Evolutionary conservation across 2,888 invertebrate species (phyloP).

Genomic region (Agrotis segetum): DNA sequence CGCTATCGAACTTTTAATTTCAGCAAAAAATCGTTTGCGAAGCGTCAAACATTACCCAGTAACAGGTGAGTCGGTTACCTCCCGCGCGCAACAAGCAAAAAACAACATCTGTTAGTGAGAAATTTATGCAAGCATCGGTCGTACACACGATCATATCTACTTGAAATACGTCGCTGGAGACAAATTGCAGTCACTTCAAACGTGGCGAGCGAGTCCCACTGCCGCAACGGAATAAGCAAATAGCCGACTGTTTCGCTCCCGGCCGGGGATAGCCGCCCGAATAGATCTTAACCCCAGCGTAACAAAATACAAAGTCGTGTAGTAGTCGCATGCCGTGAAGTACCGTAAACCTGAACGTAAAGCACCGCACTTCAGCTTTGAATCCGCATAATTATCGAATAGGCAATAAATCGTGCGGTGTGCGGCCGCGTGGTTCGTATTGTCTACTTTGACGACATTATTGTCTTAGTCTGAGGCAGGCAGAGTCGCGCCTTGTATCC

Average conservation of each 20-base stretch:
- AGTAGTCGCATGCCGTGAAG: slow-evolving; percentile 76
- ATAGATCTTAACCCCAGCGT: slow-evolving; percentile 74
- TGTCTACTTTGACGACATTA: slow-evolving; percentile 72
- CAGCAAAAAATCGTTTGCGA: slow-evolving; percentile 80
- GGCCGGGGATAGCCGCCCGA: slow-evolving; percentile 64
- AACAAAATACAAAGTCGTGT: slow-evolving; percentile 81
- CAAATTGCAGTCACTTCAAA: slow-evolving; percentile 89
- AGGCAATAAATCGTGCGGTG: slow-evolving; percentile 83
- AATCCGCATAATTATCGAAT: slow-evolving; percentile 89
- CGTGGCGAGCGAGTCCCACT: slow-evolving; percentile 81
- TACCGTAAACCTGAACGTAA: slow-evolving; percentile 83
- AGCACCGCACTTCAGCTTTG: slow-evolving; percentile 83
- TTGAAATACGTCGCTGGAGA: slow-evolving; percentile 86
- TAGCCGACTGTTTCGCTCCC: slow-evolving; percentile 81
- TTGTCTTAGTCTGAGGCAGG: slow-evolving; percentile 62
- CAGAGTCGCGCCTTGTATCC: slow-evolving; percentile 45
- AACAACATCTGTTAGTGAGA: slow-evolving; percentile 84
- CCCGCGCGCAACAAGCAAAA: slow-evolving; percentile 81
- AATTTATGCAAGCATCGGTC: slow-evolving; percentile 84
- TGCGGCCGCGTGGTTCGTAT: slow-evolving; percentile 71
- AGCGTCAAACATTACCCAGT: slow-evolving; percentile 81
- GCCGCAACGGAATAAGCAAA: slow-evolving; percentile 82
- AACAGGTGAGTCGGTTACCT: slow-evolving; percentile 87
- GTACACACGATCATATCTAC: slow-evolving; percentile 88
- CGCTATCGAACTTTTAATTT: slow-evolving; percentile 87